Evolutionary conservation across 2,113 vertebrate genomes (phyloP), one percentile per base, ranked within the genome.

Genomic region (Mungos mungo): DNA sequence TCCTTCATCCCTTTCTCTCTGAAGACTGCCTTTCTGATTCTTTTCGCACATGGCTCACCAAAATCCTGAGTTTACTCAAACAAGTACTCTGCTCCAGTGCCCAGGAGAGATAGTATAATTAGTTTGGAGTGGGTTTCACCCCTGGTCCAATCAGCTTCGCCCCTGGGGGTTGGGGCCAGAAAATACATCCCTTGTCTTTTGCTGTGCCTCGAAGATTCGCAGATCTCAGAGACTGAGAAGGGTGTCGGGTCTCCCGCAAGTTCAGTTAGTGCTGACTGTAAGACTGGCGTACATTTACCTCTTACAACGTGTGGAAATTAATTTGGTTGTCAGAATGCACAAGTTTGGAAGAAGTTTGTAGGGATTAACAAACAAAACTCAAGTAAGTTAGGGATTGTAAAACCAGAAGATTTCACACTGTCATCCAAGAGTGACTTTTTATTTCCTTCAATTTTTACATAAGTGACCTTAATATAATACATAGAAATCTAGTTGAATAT

Each of bases 251-350:
- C 65, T 88, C 52, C 21, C 29, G 15, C 25, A 90, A 87, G 6
- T 84, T 90, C 38, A 80, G 16, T 45, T 94, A 81, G 41, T 71
- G 31, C 27, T 81, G n/a, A 29, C 66, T 60, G 21, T 60, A 23
- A 60, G 21, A 60, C 57, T 92, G 80, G 18, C 57, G 69, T 54
- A 65, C 23, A 50, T 52, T 89, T 89, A 95, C 57, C 16, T 94
- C 85, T 92, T 87, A n/a, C 82, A 92, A 94, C 94, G 2, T 80
- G 77, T 90, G 95, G 90, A 88, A 95, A 84, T 92, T 87, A 72
- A 77, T 60, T 90, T 80, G 13, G 29, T 92, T 88, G 96, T 93
- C n/a, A 92, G 12, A 80, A 66, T 92, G 66, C 57, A 84, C 11
- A 93, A 68, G 27, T 88, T 74, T 47, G 35, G 81, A 71, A 63